phyloP scores from a whole-genome alignment of 2,113 vertebrate species.

The Sinocyclocheilus anophthalmus region DNA sequence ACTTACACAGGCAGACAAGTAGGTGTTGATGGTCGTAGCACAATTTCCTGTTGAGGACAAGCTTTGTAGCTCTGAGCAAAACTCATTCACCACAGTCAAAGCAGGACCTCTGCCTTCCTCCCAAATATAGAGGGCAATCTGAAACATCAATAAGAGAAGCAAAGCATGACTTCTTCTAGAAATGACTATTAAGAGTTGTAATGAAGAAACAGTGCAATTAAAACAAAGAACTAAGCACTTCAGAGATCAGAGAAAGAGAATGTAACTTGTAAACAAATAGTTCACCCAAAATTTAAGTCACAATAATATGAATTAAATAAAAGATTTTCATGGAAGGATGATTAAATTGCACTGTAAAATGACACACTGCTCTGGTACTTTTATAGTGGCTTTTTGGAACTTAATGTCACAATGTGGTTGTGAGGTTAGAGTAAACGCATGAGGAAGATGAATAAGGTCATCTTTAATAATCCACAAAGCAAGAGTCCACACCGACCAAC shows the following conservation, averaged over 20 bases:
- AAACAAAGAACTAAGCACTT: background rate
- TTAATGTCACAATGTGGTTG: background rate
- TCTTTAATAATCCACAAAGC: too few relatives aligned
- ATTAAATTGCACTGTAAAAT: background rate
- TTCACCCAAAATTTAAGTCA: too few relatives aligned
- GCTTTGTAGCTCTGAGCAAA: constrained; percentile 75
- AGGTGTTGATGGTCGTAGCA: constrained; percentile 75
- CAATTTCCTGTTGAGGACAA: constrained; percentile 64
- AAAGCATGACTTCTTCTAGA: background rate
- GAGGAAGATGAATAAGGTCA: too few relatives aligned
- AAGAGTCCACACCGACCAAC: too few relatives aligned
- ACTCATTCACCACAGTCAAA: constrained; percentile 82
- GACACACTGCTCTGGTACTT: background rate
- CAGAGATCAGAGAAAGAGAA: background rate
- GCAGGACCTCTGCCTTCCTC: constrained; percentile 82
- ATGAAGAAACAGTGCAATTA: background rate
- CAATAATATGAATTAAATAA: background rate
- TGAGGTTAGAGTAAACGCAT: too few relatives aligned
- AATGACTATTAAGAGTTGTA: background rate
- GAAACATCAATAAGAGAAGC: constrained; percentile 9
- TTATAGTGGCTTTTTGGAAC: background rate
- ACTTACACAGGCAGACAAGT: constrained; percentile 83
- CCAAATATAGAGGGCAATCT: constrained; percentile 91
- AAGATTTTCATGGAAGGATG: background rate
- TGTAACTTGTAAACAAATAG: background rate